Evolutionary conservation across 2,113 vertebrate genomes (phyloP).

Genomic region (Cnemophilus loriae): DNA sequence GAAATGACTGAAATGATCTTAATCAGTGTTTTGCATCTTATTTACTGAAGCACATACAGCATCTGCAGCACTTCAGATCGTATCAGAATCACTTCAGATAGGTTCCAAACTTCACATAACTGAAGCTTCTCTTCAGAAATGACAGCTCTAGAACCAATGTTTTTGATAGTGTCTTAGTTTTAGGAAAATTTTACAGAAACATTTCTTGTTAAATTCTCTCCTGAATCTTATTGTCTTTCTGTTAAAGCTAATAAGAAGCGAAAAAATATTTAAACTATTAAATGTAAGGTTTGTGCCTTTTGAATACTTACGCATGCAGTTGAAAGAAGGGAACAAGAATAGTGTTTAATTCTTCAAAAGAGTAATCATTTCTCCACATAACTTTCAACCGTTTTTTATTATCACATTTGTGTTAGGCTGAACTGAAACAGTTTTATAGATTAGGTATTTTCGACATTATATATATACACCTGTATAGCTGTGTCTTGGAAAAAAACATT

Average conservation of each 20-base stretch:
- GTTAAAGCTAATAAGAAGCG: neutral
- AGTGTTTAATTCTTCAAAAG: neutral
- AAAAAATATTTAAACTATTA: neutral
- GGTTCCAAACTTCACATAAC: neutral
- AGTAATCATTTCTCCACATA: neutral
- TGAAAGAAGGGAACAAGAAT: neutral
- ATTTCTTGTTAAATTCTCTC: neutral
- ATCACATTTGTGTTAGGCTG: neutral
- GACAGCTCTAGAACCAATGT: neutral
- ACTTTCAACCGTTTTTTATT: neutral
- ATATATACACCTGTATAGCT: neutral
- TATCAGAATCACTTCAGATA: neutral
- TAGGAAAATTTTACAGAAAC: neutral
- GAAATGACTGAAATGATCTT: neutral
- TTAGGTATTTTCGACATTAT: neutral
- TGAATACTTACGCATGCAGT: neutral
- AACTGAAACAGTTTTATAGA: neutral
- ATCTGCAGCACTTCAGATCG: conserved; percentile 29
- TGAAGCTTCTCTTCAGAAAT: conserved; percentile 7
- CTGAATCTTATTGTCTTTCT: neutral
- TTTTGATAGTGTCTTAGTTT: neutral
- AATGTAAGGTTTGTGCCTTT: neutral
- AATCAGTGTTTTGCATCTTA: conserved; percentile 9
- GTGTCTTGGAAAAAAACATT: neutral
- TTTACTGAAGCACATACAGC: neutral